Evolutionary conservation across 2,888 invertebrate genomes (phyloP).

Genomic region (Drosophila kanekoi): DNA sequence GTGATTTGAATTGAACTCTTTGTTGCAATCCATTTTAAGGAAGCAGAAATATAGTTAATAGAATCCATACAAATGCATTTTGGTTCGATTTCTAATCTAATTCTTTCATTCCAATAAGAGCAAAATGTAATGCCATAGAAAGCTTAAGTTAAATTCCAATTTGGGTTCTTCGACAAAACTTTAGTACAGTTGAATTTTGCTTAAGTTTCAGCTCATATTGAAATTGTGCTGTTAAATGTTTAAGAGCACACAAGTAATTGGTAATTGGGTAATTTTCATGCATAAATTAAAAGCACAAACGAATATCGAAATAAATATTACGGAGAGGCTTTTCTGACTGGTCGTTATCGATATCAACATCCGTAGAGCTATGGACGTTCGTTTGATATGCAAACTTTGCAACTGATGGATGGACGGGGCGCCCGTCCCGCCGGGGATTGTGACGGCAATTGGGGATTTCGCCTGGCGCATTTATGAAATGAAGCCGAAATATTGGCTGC

Average conservation of each 20-base stretch:
- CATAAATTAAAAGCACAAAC: slow-evolving; percentile 58
- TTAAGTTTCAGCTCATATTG: too few species aligned
- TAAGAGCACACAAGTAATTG: slow-evolving; percentile 3
- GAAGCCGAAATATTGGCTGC: slow-evolving; percentile 76
- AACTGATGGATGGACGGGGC: slow-evolving; percentile 35
- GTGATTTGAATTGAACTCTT: too few species aligned
- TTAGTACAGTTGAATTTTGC: too few species aligned
- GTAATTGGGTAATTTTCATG: slow-evolving; percentile 48
- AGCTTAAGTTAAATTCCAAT: too few species aligned
- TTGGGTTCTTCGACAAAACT: too few species aligned
- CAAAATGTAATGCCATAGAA: too few species aligned
- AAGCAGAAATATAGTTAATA: too few species aligned
- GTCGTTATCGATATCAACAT: slow-evolving; percentile 26
- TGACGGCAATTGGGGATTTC: slow-evolving; percentile 61
- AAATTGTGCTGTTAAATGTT: neutral
- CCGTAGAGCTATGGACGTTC: slow-evolving; percentile 19
- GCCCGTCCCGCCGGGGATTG: slow-evolving; percentile 32
- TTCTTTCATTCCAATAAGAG: too few species aligned
- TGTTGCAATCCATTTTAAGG: too few species aligned
- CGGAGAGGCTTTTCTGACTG: slow-evolving; percentile 27
- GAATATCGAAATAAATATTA: slow-evolving; percentile 14
- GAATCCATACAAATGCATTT: too few species aligned
- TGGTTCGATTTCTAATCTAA: too few species aligned
- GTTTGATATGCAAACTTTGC: slow-evolving; percentile 73
- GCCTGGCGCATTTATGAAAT: slow-evolving; percentile 65